These are phyloP conservation scores for Protosalanx chinensis DNA, from an alignment of 2,797 vertebrate genomes.

Conservation along the genomic window DNA sequence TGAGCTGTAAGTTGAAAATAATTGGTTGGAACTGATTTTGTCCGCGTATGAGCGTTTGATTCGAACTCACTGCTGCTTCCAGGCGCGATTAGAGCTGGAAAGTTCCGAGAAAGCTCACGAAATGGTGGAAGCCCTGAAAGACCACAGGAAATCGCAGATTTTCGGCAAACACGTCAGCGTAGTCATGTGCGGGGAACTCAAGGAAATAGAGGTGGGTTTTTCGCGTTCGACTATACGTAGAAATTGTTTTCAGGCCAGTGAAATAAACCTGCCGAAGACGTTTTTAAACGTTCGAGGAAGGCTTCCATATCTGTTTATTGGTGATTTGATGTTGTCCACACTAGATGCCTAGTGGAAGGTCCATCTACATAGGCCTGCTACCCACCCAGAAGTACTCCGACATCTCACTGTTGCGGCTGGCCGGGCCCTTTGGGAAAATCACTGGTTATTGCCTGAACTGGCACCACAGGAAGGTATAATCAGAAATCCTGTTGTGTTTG, in stretches of 20 bases:
- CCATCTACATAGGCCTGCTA: slow-evolving; percentile 47
- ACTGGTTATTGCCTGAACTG: slow-evolving; percentile 43
- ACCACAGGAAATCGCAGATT: slow-evolving; percentile 29
- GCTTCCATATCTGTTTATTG: neutral
- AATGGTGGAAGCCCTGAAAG: slow-evolving; percentile 46
- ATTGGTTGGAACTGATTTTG: neutral
- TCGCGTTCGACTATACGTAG: neutral
- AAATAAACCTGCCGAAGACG: neutral
- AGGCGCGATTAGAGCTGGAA: slow-evolving; percentile 52
- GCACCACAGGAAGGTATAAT: slow-evolving; percentile 34
- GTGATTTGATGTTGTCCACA: slow-evolving; percentile 10
- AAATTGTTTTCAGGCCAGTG: too few species aligned
- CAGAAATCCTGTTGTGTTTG: neutral
- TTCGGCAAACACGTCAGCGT: slow-evolving; percentile 40
- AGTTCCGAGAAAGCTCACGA: slow-evolving; percentile 36
- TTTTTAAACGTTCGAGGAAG: neutral
- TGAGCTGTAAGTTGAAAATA: neutral
- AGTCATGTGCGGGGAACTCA: slow-evolving; percentile 24
- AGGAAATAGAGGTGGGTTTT: slow-evolving; percentile 45
- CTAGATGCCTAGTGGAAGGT: slow-evolving; percentile 49
- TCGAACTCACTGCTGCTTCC: neutral
- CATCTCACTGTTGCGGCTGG: slow-evolving; percentile 36
- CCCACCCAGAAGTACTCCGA: slow-evolving; percentile 39
- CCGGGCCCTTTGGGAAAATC: slow-evolving; percentile 45
- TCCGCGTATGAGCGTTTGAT: neutral